phyloP scores from a whole-genome alignment of 2,113 vertebrate genomes.

The Pangasianodon hypophthalmus region DNA sequence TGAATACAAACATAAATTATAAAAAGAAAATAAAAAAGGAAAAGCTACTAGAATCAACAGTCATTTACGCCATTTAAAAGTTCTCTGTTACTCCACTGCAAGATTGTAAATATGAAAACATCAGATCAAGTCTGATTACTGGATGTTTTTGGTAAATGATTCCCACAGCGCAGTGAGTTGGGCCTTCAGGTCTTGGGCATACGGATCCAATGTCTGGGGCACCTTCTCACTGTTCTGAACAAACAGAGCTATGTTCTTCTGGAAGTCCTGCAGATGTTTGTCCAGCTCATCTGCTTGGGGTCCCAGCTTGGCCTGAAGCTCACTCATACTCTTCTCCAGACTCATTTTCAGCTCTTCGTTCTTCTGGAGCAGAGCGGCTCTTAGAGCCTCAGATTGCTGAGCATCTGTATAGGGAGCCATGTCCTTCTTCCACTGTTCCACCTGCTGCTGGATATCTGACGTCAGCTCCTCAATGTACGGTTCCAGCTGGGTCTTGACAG shows the following conservation, averaged over 20 bases:
- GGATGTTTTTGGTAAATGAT: constrained; percentile 55
- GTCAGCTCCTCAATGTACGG: constrained; percentile 68
- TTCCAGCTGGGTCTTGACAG: constrained; percentile 37
- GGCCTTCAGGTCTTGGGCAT: constrained; percentile 59
- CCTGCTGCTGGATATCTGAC: constrained; percentile 67
- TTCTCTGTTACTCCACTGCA: neutral
- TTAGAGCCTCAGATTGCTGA: constrained; percentile 58
- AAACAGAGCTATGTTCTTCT: constrained; percentile 63
- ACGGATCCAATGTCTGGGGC: constrained; percentile 61
- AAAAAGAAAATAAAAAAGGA: neutral
- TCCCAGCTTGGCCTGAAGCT: constrained; percentile 59
- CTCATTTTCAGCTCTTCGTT: constrained; percentile 57
- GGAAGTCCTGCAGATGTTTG: constrained; percentile 63
- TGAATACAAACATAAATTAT: neutral
- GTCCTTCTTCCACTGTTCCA: constrained; percentile 75
- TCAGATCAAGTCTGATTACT: constrained; percentile 47
- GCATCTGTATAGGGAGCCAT: constrained; percentile 57
- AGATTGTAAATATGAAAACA: neutral
- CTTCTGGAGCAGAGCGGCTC: constrained; percentile 49
- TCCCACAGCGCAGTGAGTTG: constrained; percentile 58
- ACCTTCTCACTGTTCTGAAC: constrained; percentile 57
- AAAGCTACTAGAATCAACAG: neutral
- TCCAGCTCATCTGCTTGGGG: constrained; percentile 58
- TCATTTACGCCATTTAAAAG: neutral
- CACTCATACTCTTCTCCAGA: constrained; percentile 46